Conservation (phyloP, 2,888 invertebrate species). For the Ophion slaviceki region DNA sequence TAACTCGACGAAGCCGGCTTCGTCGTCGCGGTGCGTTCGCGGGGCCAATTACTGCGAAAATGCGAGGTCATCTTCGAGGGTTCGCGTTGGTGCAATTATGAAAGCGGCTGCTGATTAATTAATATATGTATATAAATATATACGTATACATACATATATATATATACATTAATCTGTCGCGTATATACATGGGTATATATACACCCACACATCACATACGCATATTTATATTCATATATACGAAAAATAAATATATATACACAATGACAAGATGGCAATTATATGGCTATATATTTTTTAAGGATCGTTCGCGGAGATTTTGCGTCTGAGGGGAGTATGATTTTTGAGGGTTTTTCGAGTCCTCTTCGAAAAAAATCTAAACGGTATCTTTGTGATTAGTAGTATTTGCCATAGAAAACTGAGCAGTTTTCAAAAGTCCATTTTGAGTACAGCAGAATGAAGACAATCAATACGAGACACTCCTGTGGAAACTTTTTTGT, state of each 20-base stretch:
- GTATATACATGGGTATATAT: too few relatives aligned
- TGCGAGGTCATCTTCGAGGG: constrained; percentile 76
- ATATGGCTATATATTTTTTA: background rate
- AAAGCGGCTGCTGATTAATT: background rate
- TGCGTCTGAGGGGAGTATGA: background rate
- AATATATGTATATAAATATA: too few relatives aligned
- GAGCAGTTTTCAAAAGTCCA: background rate
- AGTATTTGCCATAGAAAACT: too few relatives aligned
- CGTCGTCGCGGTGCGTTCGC: constrained; percentile 70
- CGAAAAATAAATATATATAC: background rate
- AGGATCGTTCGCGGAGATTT: background rate
- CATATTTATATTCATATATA: background rate
- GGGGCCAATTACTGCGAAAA: constrained; percentile 73
- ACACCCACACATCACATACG: background rate
- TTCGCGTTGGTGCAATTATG: background rate
- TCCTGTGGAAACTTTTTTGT: background rate
- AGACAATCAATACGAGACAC: background rate
- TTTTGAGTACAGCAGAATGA: background rate
- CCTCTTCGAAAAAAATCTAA: too few relatives aligned
- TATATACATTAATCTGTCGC: background rate
- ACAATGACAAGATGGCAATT: too few relatives aligned
- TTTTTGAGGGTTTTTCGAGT: background rate
- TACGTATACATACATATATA: background rate
- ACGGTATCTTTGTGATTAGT: too few relatives aligned
- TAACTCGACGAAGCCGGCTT: constrained; percentile 56